Conservation (phyloP, 2,888 invertebrate genomes). For the Lutraria lutraria region DNA sequence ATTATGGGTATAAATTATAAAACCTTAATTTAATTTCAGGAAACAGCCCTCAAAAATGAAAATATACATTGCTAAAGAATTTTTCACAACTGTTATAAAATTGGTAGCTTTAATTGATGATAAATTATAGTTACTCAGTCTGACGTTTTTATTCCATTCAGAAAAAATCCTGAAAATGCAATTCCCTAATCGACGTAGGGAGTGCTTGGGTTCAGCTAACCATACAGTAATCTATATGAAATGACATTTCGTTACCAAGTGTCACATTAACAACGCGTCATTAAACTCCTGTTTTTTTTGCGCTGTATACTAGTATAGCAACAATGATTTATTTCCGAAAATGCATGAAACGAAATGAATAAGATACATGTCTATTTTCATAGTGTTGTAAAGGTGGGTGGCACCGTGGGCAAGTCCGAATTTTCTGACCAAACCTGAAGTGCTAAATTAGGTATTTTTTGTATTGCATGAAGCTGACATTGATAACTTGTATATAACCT, state of each 20-base stretch:
- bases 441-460: too few relatives aligned
- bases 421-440: neutral
- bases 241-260: neutral
- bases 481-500: too few relatives aligned
- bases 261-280: conserved; percentile 11
- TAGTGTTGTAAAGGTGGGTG: neutral
- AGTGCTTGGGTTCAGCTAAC: neutral
- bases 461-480: too few relatives aligned
- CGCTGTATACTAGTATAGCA: neutral
- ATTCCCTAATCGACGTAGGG: neutral
- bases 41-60: too few relatives aligned
- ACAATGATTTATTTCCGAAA: conserved; percentile 1
- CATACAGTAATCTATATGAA: neutral
- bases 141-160: neutral
- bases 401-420: neutral
- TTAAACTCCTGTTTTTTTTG: conserved; percentile 10
- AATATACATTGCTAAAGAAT: too few relatives aligned
- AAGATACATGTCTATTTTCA: neutral
- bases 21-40: too few relatives aligned
- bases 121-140: neutral
- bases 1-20: too few relatives aligned
- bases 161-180: neutral
- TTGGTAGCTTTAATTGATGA: neutral
- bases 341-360: neutral
- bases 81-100: too few relatives aligned